Evolutionary conservation across 1,140 invertebrate species (phyloP).

Genomic region (Eulimnadia texana): DNA sequence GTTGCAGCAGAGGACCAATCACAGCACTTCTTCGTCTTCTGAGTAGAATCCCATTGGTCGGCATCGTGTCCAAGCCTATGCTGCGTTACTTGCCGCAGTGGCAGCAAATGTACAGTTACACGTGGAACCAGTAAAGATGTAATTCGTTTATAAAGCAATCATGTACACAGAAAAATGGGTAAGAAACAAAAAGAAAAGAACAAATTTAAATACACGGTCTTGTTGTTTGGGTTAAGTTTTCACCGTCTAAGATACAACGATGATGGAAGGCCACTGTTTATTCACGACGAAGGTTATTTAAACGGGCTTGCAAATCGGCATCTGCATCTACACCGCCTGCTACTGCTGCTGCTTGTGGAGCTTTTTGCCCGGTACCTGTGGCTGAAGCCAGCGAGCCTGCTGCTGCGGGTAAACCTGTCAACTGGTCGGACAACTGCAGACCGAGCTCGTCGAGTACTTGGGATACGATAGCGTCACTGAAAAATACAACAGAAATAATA

Average conservation of each 20-base stretch:
- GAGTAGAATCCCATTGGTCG: background rate
- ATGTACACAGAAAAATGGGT: too few relatives aligned
- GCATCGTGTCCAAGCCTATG: background rate
- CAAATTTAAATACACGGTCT: too few relatives aligned
- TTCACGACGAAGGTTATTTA: slow-evolving; percentile 84
- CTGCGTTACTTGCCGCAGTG: slow-evolving; percentile 4
- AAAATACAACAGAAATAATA: background rate
- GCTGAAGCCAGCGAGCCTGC: slow-evolving; percentile 41
- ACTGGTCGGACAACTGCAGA: slow-evolving; percentile 76
- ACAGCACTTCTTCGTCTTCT: background rate
- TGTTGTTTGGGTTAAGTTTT: too few relatives aligned
- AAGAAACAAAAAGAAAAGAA: too few relatives aligned
- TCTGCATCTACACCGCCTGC: slow-evolving; percentile 88
- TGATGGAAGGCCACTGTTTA: slow-evolving; percentile 31
- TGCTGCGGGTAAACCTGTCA: slow-evolving; percentile 70
- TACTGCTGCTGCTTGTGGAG: slow-evolving; percentile 32
- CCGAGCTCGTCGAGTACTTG: slow-evolving; percentile 96
- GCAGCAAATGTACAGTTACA: slow-evolving; percentile 9
- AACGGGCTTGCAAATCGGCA: slow-evolving; percentile 82
- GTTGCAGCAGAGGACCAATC: background rate
- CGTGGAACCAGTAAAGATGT: background rate
- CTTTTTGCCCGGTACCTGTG: slow-evolving; percentile 24
- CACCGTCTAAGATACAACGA: too few relatives aligned
- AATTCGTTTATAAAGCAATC: too few relatives aligned
- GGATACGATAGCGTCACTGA: slow-evolving; percentile 66